Evolutionary conservation across 1,140 invertebrate species (phyloP).

Genomic region (Trypoxylus dichotomus): DNA sequence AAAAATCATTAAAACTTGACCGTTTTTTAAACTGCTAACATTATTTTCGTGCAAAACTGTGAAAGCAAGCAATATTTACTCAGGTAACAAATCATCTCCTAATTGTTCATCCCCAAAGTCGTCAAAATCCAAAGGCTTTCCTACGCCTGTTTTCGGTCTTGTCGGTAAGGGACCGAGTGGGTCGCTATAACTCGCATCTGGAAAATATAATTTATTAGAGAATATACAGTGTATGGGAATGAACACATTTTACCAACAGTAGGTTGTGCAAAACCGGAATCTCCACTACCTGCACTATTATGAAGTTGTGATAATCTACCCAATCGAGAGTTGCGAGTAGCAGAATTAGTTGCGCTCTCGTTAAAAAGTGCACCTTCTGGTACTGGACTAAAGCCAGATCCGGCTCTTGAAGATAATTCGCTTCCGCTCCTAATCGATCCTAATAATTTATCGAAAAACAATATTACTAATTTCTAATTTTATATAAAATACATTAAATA

Average conservation of each 20-base stretch:
- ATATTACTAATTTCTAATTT: background rate
- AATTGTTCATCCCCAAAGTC: slow-evolving; percentile 82
- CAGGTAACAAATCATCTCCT: slow-evolving; percentile 79
- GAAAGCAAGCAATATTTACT: slow-evolving; percentile 58
- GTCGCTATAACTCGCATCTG: slow-evolving; percentile 72
- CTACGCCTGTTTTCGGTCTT: slow-evolving; percentile 75
- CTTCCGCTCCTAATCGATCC: slow-evolving; percentile 61
- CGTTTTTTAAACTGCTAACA: background rate
- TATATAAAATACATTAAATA: slow-evolving; percentile 33
- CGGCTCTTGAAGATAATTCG: slow-evolving; percentile 59
- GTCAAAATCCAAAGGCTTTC: slow-evolving; percentile 66
- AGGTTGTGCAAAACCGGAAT: slow-evolving; percentile 49
- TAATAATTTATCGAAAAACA: slow-evolving; percentile 36
- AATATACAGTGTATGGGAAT: slow-evolving; percentile 31
- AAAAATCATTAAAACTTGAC: background rate
- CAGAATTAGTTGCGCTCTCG: slow-evolving; percentile 42
- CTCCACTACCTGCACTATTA: slow-evolving; percentile 48
- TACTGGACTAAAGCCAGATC: slow-evolving; percentile 59
- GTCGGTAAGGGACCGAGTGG: slow-evolving; percentile 73
- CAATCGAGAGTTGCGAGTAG: slow-evolving; percentile 42
- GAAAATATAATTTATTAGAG: background rate
- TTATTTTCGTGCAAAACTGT: background rate
- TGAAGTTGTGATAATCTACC: slow-evolving; percentile 41
- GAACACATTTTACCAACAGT: slow-evolving; percentile 35
- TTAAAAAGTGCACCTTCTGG: slow-evolving; percentile 53